These are phyloP conservation scores for Rhinoraja longicauda DNA, from an alignment of 2,797 vertebrate genomes.

Conservation along the genomic window DNA sequence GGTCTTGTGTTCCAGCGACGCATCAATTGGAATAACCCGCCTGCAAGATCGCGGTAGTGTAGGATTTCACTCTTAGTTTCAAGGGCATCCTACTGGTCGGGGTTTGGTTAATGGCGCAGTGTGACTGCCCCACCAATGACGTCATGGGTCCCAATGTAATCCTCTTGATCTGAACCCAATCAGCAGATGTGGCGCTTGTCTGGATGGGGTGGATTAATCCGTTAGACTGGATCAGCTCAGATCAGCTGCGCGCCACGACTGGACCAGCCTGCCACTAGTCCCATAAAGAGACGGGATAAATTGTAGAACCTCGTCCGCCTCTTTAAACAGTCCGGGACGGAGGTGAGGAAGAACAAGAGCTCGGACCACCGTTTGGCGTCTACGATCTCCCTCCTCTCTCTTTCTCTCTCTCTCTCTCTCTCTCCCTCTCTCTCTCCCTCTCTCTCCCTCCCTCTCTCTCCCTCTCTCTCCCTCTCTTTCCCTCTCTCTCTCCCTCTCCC, in stretches of 20 bases:
- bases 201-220: slow-evolving; percentile 73
- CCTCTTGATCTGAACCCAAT: slow-evolving; percentile 85
- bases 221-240: slow-evolving; percentile 76
- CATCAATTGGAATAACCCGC: slow-evolving; percentile 7
- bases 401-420: no score
- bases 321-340: slow-evolving; percentile 46
- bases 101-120: slow-evolving; percentile 83
- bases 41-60: slow-evolving; percentile 44
- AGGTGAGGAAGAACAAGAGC: neutral
- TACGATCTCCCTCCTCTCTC: neutral
- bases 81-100: slow-evolving; percentile 97
- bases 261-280: slow-evolving; percentile 60
- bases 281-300: slow-evolving; percentile 64
- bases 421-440: no score
- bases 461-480: neutral
- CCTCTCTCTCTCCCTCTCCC: no score
- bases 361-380: neutral
- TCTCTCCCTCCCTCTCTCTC: neutral
- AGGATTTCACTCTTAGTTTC: slow-evolving; percentile 81
- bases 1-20: neutral
- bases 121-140: slow-evolving; percentile 86
- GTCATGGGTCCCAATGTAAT: slow-evolving; percentile 97
- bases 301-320: slow-evolving; percentile 59
- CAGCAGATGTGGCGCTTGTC: slow-evolving; percentile 77
- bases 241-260: slow-evolving; percentile 62